Conservation (phyloP, 2,797 vertebrate genomes). For the Arnoldichthys spilopterus region DNA sequence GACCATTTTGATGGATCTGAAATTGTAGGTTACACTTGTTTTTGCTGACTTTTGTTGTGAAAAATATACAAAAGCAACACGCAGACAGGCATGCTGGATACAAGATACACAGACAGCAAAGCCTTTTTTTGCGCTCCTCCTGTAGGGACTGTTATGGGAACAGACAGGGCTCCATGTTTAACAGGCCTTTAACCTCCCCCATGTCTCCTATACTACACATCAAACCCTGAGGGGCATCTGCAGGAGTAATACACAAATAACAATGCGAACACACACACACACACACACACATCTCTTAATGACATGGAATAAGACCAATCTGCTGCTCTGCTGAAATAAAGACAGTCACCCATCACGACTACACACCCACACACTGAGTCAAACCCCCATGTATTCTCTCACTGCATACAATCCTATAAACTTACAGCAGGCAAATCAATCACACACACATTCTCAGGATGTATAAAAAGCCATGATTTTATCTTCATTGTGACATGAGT, state of each 20-base stretch:
- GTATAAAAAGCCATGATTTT: not conserved
- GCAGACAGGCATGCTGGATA: not conserved
- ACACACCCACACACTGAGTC: constrained; percentile 44
- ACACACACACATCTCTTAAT: not conserved
- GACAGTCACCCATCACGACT: constrained; percentile 17
- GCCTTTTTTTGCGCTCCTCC: not conserved
- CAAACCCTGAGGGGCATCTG: constrained; percentile 47
- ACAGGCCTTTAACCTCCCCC: constrained; percentile 39
- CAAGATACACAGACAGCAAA: constrained; percentile 7
- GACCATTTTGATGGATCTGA: not conserved
- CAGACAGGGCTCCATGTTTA: constrained; percentile 47
- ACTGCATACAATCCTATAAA: constrained; percentile 31
- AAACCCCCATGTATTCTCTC: constrained; percentile 4
- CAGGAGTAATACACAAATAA: constrained; percentile 17
- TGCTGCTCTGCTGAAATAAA: constrained; percentile 25
- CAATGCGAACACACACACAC: constrained; percentile 10
- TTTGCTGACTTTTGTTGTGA: not conserved
- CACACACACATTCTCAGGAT: not conserved
- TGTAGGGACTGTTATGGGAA: constrained; percentile 32
- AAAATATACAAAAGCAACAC: not conserved
- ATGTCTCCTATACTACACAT: constrained; percentile 49
- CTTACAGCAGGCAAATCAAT: constrained; percentile 28
- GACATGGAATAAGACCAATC: constrained; percentile 1
- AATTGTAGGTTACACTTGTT: not conserved
- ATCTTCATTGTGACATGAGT: not conserved